Percentiles rank a stretch among this genome's conserved stretches.
phyloP scores from a whole-genome alignment of 2,888 invertebrate species.

The Monochamus alternatus region DNA sequence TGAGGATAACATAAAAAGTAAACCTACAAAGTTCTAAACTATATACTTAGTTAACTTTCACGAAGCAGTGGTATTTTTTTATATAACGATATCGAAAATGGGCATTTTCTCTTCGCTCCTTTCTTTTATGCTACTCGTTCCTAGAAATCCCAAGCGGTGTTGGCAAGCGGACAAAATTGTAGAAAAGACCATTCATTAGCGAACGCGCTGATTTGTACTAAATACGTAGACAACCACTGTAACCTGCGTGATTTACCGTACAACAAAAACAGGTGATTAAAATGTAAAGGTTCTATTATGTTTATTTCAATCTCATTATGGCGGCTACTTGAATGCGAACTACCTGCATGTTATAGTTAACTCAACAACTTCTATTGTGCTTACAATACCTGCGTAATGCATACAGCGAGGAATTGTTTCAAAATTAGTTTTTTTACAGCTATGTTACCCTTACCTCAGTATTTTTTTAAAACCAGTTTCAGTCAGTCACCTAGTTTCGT shows the following conservation, averaged over 20 bases:
- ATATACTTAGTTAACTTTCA: too few relatives aligned
- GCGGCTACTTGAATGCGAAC: slow-evolving; percentile 19
- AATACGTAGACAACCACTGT: not conserved
- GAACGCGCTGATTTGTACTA: slow-evolving; percentile 2
- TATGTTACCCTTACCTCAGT: too few relatives aligned
- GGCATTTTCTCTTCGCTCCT: slow-evolving; percentile 12
- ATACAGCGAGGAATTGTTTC: too few relatives aligned
- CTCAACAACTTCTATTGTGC: not conserved
- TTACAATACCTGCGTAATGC: too few relatives aligned
- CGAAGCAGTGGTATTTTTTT: too few relatives aligned
- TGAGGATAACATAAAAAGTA: too few relatives aligned
- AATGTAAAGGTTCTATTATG: slow-evolving; percentile 24
- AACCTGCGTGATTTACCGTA: slow-evolving; percentile 7
- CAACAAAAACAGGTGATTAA: slow-evolving; percentile 10
- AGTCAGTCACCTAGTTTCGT: too few relatives aligned
- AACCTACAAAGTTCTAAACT: too few relatives aligned
- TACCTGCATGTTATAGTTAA: slow-evolving; percentile 15
- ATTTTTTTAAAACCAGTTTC: too few relatives aligned
- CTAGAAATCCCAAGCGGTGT: not conserved
- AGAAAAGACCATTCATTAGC: slow-evolving; percentile 17
- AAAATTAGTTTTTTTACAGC: too few relatives aligned
- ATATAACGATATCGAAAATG: not conserved
- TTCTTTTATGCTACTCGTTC: not conserved
- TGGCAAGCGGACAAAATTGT: not conserved
- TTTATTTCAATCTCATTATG: slow-evolving; percentile 18